Evolutionary conservation across 2,888 invertebrate genomes (phyloP), one percentile per base, ranked within the genome.

Genomic region (Chydorus sphaericus): DNA sequence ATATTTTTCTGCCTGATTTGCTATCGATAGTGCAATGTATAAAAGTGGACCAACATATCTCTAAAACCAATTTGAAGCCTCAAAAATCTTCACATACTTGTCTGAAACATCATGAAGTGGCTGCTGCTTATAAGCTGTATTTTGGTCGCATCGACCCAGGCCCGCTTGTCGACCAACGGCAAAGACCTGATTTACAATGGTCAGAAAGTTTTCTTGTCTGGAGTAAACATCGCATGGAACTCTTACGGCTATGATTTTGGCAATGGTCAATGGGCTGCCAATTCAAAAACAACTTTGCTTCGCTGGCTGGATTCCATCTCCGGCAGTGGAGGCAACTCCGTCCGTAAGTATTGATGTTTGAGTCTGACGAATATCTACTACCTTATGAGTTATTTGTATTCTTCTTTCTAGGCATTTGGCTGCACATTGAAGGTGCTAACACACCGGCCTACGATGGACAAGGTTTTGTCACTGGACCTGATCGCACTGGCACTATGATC

Each of bases 191-290:
- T 56, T 31, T 65, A 64, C 56, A 61, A 63, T n/a, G 56, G 59
- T 7, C 51, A 63, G 26, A 61, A 62, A 52, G 63, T 66, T 3
- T 66, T 64, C 54, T 61, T 66, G 1, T 64, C 62, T n/a, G 65
- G 66, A 2, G 58, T 59, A 8, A 66, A 66, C 53, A 59, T 63
- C 29, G 66, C 65, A 10, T 66, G 66, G 66, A 58, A 62, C 37
- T 62, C 57, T 38, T 66, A 65, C 53, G 66, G 64, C 3, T 62
- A 60, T 55, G 65, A 66, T 55, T 66, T 65, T 58, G 66, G 65
- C 7, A 66, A 66, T 50, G 61, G 61, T 29, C 59, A 61, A n/a
- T 64, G 63, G 36, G 56, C 44, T 18, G 57, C 55, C 26, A 58
- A 56, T 30, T 55, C 60, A 16, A 60, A 61, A 29, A 54, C 59